Base-by-base conservation (phyloP, 1,140 invertebrate species). In the Drosophila ambigua region DNA sequence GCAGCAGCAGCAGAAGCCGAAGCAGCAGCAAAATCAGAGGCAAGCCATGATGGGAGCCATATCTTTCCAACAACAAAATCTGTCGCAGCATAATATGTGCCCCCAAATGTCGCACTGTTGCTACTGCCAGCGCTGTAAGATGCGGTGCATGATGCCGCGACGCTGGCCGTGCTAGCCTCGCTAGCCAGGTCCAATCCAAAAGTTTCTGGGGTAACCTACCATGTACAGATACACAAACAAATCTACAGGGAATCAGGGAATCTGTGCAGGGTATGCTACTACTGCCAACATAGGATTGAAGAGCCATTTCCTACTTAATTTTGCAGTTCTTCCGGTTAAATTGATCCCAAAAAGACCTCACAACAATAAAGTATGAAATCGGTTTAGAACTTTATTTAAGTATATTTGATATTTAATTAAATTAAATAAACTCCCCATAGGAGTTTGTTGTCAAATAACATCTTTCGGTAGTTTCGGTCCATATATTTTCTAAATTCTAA, bases 81-180 rank as follows among this genome's bases (percentile, higher is more conserved):
- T 26, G 8, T 20, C 67, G 9, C 69, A 48, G 8, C 24, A 35
- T 35, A 74, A 48, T 11, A 65, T 31, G 61, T 66, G 35, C 43
- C 13, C 68, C 4, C 26, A 49, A 54, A n/a, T 23, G 9, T 31
- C 50, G 39, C 43, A 58, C 31, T 71, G 26, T 24, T 75, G 64
- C 23, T 78, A 44, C 51, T 57, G 66, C 24, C 78, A 53, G 46
- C 65, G 81, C 0, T 85, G 46, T 61, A 74, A 87, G 44, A 85
- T 85, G 81, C 69, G 62, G 1, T 87, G 67, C 48, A 87, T 82
- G 78, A 75, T 87, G 82, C 81, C 81, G 45, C 78, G 74, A 23
- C 67, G 48, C 59, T 85, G 81, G 82, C 68, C 49, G 1, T 39
- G 61, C 9, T 53, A 45, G 51, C 9, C 20, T 5, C 31, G 13